These are phyloP conservation scores for Anarhynchus alexandrinus DNA, from an alignment of 2,113 vertebrate species.

Conservation along the genomic window DNA sequence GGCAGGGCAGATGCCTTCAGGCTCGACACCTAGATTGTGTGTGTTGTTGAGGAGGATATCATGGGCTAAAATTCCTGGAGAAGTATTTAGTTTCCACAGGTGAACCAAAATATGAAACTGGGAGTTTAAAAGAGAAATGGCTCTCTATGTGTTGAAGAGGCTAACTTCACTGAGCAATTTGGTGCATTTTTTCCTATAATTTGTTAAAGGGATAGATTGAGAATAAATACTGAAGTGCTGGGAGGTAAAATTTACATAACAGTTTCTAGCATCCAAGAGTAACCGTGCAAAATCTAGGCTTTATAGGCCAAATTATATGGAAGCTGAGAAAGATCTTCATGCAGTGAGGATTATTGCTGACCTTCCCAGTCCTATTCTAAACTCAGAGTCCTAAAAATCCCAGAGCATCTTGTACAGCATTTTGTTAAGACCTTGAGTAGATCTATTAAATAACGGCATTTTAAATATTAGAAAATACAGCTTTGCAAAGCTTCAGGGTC, in stretches of 20 bases:
- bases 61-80: background rate
- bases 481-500: background rate
- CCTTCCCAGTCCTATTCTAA: background rate
- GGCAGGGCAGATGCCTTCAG: background rate
- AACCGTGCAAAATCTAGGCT: background rate
- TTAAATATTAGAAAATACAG: background rate
- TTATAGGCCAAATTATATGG: background rate
- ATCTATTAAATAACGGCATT: background rate
- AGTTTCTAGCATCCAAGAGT: background rate
- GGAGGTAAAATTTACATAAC: background rate
- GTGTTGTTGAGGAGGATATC: background rate
- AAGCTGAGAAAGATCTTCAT: background rate
- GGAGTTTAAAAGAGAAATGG: background rate
- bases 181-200: background rate
- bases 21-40: rapidly evolving
- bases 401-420: background rate
- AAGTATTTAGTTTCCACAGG: background rate
- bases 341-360: background rate
- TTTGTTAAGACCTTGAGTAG: background rate
- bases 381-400: background rate
- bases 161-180: background rate
- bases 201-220: background rate
- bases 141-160: background rate
- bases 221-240: background rate
- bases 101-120: background rate